phyloP scores from a whole-genome alignment of 1,140 invertebrate species.

The Parapsyche elsis region DNA sequence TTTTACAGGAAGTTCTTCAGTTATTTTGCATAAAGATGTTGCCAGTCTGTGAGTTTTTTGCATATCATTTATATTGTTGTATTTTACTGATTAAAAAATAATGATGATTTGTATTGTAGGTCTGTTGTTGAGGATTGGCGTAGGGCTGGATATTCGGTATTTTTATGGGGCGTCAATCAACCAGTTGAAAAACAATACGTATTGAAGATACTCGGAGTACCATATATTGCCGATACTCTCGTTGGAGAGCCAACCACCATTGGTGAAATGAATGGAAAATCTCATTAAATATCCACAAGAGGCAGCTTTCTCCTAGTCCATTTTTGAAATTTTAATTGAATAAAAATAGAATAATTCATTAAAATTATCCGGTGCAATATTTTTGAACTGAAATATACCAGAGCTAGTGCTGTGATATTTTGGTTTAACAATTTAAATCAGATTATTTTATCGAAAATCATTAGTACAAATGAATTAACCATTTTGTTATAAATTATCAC shows the following conservation, averaged over 20 bases:
- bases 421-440: neutral
- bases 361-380: neutral
- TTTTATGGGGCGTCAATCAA: conserved; percentile 75
- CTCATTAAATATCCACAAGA: conserved; percentile 5
- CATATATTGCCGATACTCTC: conserved; percentile 76
- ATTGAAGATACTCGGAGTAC: conserved; percentile 68
- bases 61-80: neutral
- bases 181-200: conserved; percentile 75
- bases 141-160: conserved; percentile 67
- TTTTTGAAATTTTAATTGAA: neutral
- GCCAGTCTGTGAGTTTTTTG: conserved; percentile 67
- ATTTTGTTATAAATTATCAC: neutral
- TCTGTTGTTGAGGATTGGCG: conserved; percentile 69
- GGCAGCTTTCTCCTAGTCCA: conserved; percentile 26
- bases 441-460: neutral
- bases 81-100: conserved; percentile 25
- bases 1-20: conserved; percentile 71
- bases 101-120: conserved; percentile 60
- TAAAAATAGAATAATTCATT: neutral
- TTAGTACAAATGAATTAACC: conserved; percentile 16
- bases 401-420: conserved; percentile 18
- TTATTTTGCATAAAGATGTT: conserved; percentile 77
- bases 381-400: conserved; percentile 10
- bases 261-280: conserved; percentile 43
- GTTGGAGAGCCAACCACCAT: conserved; percentile 64